A percentile compares a stretch with the other conserved stretches of the same genome.
phyloP scores from a whole-genome alignment of 2,113 vertebrate species.

The Arothron firmamentum region DNA sequence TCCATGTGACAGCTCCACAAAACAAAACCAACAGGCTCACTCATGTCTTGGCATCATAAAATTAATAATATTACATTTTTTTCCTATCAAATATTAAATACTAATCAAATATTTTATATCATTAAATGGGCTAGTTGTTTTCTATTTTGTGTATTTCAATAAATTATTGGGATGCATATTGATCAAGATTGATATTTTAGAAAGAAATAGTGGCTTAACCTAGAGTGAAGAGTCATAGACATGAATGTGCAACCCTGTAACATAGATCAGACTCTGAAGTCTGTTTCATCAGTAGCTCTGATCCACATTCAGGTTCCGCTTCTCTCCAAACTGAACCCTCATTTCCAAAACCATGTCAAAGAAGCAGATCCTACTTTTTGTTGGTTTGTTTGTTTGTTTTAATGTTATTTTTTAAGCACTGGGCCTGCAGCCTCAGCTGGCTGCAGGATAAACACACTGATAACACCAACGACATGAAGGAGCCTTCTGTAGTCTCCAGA shows the following conservation, averaged over 20 bases:
- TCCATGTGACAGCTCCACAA: not conserved
- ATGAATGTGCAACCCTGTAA: not conserved
- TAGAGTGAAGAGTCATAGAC: too few species aligned
- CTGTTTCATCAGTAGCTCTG: slow-evolving; percentile 28
- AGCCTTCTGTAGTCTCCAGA: not conserved
- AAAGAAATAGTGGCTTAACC: too few species aligned
- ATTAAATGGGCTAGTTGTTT: too few species aligned
- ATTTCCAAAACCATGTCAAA: slow-evolving; percentile 33
- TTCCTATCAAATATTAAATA: not conserved
- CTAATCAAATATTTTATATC: not conserved
- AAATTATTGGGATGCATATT: too few species aligned
- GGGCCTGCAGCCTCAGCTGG: not conserved
- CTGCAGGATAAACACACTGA: too few species aligned
- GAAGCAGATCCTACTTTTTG: slow-evolving; percentile 25
- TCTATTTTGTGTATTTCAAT: too few species aligned
- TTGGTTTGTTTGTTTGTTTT: not conserved
- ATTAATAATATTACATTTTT: not conserved
- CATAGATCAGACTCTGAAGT: slow-evolving; percentile 39
- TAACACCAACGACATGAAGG: not conserved
- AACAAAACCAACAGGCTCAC: too few species aligned
- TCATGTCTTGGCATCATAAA: not conserved
- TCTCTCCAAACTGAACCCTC: not conserved
- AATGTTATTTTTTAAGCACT: not conserved
- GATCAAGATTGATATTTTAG: too few species aligned
- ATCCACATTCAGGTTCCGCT: slow-evolving; percentile 30